Conservation (phyloP, 2,888 invertebrate species). For the Operophtera brumata region DNA sequence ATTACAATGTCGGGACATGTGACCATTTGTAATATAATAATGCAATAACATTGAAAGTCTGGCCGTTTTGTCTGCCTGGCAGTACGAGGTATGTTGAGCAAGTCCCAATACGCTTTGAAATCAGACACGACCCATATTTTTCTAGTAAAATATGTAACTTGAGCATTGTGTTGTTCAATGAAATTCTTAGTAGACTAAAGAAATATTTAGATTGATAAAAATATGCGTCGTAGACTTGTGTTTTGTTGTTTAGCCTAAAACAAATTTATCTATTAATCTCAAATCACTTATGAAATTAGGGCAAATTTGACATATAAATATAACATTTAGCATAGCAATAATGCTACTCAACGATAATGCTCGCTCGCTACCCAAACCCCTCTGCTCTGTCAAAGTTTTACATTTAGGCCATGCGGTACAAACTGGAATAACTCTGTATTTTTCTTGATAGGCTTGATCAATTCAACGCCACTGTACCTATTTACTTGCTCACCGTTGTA, state of each 20-base stretch:
- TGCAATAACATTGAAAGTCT: conserved; percentile 41
- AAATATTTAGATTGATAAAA: conserved; percentile 7
- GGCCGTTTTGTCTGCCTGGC: conserved; percentile 41
- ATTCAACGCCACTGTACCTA: too few relatives aligned
- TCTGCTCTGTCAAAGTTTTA: too few relatives aligned
- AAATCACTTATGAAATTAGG: too few relatives aligned
- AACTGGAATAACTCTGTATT: too few relatives aligned
- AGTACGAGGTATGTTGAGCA: conserved; percentile 51
- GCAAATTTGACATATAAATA: too few relatives aligned
- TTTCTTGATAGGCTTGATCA: too few relatives aligned
- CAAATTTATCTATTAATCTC: background rate
- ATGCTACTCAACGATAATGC: too few relatives aligned
- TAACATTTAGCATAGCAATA: too few relatives aligned
- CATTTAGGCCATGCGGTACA: too few relatives aligned
- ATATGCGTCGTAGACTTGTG: background rate
- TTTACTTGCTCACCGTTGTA: too few relatives aligned
- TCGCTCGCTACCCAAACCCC: too few relatives aligned
- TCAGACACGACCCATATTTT: conserved; percentile 70
- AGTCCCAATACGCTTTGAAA: conserved; percentile 66
- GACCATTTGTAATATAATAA: conserved; percentile 18
- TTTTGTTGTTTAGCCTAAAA: background rate
- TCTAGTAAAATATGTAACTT: conserved; percentile 65
- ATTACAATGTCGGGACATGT: conserved; percentile 17
- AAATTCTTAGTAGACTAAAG: conserved; percentile 22
- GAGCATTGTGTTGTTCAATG: conserved; percentile 54